phyloP scores from a whole-genome alignment of 2,113 vertebrate genomes.

The Heterotilapia buettikoferi region DNA sequence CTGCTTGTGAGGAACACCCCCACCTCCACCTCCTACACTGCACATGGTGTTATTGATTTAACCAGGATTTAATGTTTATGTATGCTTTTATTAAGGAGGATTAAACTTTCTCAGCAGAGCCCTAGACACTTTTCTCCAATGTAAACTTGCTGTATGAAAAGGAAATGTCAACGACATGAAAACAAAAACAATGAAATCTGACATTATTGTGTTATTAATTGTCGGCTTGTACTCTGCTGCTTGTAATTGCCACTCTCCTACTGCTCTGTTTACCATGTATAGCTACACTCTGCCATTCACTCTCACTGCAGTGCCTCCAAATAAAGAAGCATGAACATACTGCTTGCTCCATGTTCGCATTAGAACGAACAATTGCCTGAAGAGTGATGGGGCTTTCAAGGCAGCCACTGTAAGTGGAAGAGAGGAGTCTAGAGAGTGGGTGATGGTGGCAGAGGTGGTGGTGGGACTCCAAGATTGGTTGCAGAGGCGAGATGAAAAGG shows the following conservation, averaged over 20 bases:
- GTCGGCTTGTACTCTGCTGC: neutral
- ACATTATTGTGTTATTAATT: neutral
- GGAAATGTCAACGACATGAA: neutral
- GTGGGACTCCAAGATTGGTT: neutral
- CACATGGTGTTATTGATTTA: neutral
- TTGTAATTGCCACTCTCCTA: neutral
- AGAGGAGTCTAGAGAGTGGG: neutral
- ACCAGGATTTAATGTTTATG: neutral
- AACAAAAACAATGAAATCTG: neutral
- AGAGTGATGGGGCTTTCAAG: slow-evolving; percentile 39
- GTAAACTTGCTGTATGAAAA: neutral
- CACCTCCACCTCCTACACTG: neutral
- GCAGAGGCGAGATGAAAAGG: slow-evolving; percentile 28
- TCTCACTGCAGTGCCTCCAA: neutral
- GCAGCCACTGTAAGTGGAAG: neutral
- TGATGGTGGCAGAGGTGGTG: neutral
- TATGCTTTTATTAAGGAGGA: neutral
- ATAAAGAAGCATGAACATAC: neutral
- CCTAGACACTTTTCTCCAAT: neutral
- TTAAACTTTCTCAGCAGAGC: neutral
- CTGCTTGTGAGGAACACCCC: neutral
- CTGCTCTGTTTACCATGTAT: neutral
- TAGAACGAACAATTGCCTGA: slow-evolving; percentile 21
- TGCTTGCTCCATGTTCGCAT: slow-evolving; percentile 20
- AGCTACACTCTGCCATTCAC: neutral